Evolutionary conservation across 1,140 invertebrate species (phyloP), one percentile per base, ranked within the genome.

Genomic region (Hormaphis cornu): DNA sequence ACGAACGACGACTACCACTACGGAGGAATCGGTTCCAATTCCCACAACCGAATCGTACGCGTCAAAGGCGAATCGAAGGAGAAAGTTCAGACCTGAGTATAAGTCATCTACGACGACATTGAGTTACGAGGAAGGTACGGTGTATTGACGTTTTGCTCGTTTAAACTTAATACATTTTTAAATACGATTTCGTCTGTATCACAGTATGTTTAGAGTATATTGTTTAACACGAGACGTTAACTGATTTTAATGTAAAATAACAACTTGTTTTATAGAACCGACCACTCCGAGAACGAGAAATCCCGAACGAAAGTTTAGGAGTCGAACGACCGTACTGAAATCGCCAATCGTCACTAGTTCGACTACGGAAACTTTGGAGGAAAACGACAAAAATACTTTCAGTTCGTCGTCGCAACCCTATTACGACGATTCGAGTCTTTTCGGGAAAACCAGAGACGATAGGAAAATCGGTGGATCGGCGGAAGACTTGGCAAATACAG

Each of bases 401-500:
- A 46, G 42, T 22, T n/a, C 61, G 12, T 66, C 61, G 6, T 2
- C 44, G 8, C 61, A 66, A 6, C 61, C 61, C 20, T 66, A 48
- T 37, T 50, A 22, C 22, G 61, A 66, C 1, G 61, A 66, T 22
- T 48, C 42, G 3, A 66, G 61, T 35, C 28, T 66, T 35, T 66
- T 66, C 16, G 44, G 18, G 2, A 66, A 66, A 22, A 66, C 40
- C 9, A 35, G 61, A 16, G 61, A 66, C 7, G 61, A 66, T 24
- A n/a, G 61, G 14, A 66, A 66, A 50, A 66, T 66, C 2, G 61
- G 61, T 1, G 61, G 61, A 22, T 48, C 61, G 14, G 12, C 28
- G 3, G 61, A 74, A 24, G 75, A 76, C 52, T 69, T 76, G 14
- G 74, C 76, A 4, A 73, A 76, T 42, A 71, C 73, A 16, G 76